Conservation (phyloP, 2,888 invertebrate genomes). For the Coremacera marginata region DNA sequence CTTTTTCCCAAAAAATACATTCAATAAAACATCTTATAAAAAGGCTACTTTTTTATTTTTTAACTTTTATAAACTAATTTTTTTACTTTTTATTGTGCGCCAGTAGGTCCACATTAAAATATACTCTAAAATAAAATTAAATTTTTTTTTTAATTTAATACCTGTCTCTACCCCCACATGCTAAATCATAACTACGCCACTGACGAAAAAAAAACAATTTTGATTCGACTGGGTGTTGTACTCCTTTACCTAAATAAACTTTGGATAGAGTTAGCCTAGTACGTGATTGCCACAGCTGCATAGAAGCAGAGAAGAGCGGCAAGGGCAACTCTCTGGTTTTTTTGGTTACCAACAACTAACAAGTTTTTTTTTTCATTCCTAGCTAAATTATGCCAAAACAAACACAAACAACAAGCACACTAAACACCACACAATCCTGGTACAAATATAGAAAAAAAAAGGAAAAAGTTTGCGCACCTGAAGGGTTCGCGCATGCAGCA, state of each 20-base stretch:
- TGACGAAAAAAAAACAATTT: no score
- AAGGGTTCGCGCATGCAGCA: conserved; percentile 31
- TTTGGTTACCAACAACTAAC: conserved; percentile 3
- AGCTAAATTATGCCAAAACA: neutral
- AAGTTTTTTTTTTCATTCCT: neutral
- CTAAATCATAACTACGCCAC: no score
- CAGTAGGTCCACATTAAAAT: no score
- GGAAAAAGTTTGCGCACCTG: conserved; percentile 4
- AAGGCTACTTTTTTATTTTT: no score
- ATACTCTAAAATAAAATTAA: no score
- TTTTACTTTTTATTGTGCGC: no score
- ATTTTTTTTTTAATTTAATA: no score
- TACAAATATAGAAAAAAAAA: neutral
- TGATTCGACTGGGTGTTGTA: neutral
- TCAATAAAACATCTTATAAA: no score
- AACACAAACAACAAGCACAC: neutral
- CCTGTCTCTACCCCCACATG: no score
- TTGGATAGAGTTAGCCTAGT: neutral
- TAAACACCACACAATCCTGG: neutral
- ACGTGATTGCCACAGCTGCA: neutral
- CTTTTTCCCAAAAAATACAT: no score
- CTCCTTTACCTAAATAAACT: conserved; percentile 7
- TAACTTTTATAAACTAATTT: no score
- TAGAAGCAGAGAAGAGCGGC: neutral
- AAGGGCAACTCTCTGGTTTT: conserved; percentile 30